A percentile compares a stretch with the other conserved stretches of the same genome.
phyloP scores from a whole-genome alignment of 2,888 invertebrate genomes.

The Ellobium chinense region DNA sequence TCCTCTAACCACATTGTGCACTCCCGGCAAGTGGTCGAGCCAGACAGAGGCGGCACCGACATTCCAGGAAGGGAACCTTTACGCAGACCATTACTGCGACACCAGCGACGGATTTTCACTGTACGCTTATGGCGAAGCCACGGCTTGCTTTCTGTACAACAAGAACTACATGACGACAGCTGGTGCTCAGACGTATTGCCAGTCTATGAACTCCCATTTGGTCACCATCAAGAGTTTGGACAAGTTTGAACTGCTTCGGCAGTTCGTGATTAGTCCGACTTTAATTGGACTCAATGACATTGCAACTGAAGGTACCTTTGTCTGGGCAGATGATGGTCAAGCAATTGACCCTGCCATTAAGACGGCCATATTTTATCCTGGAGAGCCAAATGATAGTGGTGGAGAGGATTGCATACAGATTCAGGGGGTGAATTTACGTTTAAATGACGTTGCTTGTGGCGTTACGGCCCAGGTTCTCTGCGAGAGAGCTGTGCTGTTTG shows the following conservation, averaged over 20 bases:
- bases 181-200: neutral
- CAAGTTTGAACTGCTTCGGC: neutral
- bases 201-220: neutral
- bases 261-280: neutral
- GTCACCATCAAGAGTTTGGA: neutral
- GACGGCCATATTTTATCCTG: no score
- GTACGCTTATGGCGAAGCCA: neutral
- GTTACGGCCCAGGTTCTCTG: neutral
- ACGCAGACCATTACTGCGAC: neutral
- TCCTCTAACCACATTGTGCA: neutral
- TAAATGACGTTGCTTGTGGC: no score
- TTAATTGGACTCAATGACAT: slow-evolving; percentile 31
- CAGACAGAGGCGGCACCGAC: neutral
- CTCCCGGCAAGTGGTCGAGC: neutral
- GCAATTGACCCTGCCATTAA: no score
- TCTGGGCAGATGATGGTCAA: slow-evolving; percentile 40
- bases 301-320: neutral
- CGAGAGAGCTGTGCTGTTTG: neutral
- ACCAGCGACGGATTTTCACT: neutral
- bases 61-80: neutral
- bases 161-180: neutral
- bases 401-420: no score
- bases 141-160: neutral
- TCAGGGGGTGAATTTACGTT: no score
- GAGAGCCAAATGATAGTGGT: no score